These are phyloP conservation scores for Sinotaia quadrata DNA, from an alignment of 2,888 invertebrate genomes.

Conservation along the genomic window DNA sequence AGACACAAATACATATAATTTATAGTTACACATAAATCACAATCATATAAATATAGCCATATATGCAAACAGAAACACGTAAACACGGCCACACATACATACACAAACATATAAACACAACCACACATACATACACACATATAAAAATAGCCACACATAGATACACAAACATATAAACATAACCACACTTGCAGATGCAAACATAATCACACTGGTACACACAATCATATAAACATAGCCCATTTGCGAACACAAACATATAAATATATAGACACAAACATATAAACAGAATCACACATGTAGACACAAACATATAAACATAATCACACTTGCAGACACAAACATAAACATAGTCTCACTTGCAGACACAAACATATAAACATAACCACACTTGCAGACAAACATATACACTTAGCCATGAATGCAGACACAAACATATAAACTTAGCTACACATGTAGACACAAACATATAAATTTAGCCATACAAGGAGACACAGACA, in stretches of 20 bases:
- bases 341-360: neutral
- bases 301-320: too few species aligned
- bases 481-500: neutral
- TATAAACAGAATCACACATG: too few species aligned
- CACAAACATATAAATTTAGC: neutral
- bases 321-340: neutral
- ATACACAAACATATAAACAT: neutral
- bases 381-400: neutral
- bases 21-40: neutral
- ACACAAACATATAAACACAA: neutral
- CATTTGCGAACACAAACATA: too few species aligned
- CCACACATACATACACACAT: conserved; percentile 1
- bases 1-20: neutral
- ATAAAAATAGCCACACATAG: neutral
- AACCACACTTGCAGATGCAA: neutral
- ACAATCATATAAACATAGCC: neutral
- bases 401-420: neutral
- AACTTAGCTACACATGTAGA: neutral
- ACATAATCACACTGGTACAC: neutral
- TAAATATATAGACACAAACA: neutral
- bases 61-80: neutral
- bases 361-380: neutral
- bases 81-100: neutral
- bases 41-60: neutral
- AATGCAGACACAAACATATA: neutral